Percentiles rank a stretch among this genome's conserved stretches.
These are phyloP conservation scores for Musca vetustissima DNA, from an alignment of 1,140 invertebrate species.

Conservation along the genomic window DNA sequence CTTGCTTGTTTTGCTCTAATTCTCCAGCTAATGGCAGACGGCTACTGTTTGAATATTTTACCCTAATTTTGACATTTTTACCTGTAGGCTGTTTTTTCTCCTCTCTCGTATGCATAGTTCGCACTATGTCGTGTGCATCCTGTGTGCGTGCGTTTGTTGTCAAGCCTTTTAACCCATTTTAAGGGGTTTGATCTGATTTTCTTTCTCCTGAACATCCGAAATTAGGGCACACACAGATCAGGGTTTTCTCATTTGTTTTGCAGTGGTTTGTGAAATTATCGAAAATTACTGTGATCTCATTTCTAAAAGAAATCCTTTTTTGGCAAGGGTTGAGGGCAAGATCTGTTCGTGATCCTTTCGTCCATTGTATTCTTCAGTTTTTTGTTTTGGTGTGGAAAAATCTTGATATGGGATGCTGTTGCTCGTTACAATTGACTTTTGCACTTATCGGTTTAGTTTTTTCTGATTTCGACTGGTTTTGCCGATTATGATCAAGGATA, in stretches of 20 bases:
- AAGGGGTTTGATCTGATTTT: slow-evolving; percentile 33
- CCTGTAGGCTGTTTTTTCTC: slow-evolving; percentile 26
- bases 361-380: slow-evolving; percentile 26
- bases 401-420: slow-evolving; percentile 32
- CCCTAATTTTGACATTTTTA: slow-evolving; percentile 26
- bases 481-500: background rate
- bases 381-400: slow-evolving; percentile 34
- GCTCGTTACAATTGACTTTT: slow-evolving; percentile 47
- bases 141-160: too few species aligned
- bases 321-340: slow-evolving; percentile 13
- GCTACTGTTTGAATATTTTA: slow-evolving; percentile 34
- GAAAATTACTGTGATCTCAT: slow-evolving; percentile 43
- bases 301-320: too few species aligned
- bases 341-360: slow-evolving; percentile 35
- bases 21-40: background rate
- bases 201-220: slow-evolving; percentile 29
- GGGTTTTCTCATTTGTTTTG: background rate
- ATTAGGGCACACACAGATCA: slow-evolving; percentile 42
- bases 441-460: slow-evolving; percentile 35
- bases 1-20: slow-evolving; percentile 25
- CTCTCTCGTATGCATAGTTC: background rate
- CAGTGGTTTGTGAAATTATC: slow-evolving; percentile 38
- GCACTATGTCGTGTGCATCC: slow-evolving; percentile 40
- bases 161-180: slow-evolving; percentile 47
- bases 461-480: background rate